These are phyloP conservation scores for Troides aeacus DNA, from an alignment of 2,888 invertebrate genomes.

Conservation along the genomic window DNA sequence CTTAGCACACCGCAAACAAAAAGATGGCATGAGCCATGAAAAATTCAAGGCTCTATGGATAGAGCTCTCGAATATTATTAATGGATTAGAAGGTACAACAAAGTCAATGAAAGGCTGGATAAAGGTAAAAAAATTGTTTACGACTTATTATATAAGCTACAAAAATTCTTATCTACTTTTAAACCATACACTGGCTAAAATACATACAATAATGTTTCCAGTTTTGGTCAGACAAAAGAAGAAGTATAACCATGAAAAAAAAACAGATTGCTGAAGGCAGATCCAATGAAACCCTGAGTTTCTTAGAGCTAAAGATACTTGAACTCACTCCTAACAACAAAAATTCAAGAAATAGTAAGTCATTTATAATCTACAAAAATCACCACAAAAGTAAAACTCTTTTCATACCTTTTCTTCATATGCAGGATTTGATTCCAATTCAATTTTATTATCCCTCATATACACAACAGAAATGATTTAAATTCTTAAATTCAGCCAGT, in stretches of 20 bases:
- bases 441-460: no score
- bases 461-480: no score
- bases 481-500: no score
- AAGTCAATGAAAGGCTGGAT: slow-evolving; percentile 68
- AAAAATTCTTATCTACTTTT: background rate
- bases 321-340: slow-evolving; percentile 47
- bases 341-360: slow-evolving; percentile 34
- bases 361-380: background rate
- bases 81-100: slow-evolving; percentile 55
- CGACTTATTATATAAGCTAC: background rate
- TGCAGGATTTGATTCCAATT: no score
- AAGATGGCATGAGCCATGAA: slow-evolving; percentile 50
- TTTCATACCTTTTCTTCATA: no score
- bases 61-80: slow-evolving; percentile 53
- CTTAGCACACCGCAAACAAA: slow-evolving; percentile 53
- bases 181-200: no score
- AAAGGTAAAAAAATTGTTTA: slow-evolving; percentile 46
- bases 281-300: slow-evolving; percentile 45
- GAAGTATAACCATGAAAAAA: slow-evolving; percentile 56
- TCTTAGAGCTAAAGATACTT: slow-evolving; percentile 57
- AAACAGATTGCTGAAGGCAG: slow-evolving; percentile 60
- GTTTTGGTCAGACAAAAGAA: slow-evolving; percentile 67
- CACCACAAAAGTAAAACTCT: no score
- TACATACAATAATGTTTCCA: slow-evolving; percentile 31
- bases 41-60: slow-evolving; percentile 61